Conservation (phyloP, 2,113 vertebrate species). For the Phalacrocorax carbo region DNA sequence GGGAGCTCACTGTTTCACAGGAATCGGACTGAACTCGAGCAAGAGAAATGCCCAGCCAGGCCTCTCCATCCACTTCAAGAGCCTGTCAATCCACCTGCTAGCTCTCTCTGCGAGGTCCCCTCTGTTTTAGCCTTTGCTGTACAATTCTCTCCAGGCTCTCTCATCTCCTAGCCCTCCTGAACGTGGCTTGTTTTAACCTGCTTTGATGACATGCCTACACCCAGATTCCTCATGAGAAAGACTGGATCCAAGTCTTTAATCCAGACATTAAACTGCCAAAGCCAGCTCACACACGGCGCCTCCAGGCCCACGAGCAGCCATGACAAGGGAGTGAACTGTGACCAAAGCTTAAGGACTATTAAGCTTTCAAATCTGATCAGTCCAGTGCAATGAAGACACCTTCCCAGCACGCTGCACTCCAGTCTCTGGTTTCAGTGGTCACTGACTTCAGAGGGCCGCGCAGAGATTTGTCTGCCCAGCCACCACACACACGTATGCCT, state of each 20-base stretch:
- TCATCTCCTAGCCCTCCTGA: neutral
- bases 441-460: neutral
- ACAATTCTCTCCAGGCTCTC: neutral
- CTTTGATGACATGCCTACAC: neutral
- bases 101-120: neutral
- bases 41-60: neutral
- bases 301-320: neutral
- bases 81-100: neutral
- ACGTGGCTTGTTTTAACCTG: neutral
- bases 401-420: neutral
- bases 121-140: rapidly evolving
- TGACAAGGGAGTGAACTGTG: neutral
- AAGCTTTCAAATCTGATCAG: neutral
- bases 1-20: neutral
- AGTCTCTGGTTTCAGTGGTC: neutral
- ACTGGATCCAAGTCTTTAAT: neutral
- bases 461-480: neutral
- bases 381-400: neutral
- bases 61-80: neutral
- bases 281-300: neutral
- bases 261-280: neutral
- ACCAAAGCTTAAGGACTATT: neutral
- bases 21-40: neutral
- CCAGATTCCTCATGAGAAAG: neutral
- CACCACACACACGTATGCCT: rapidly evolving